Evolutionary conservation across 2,888 invertebrate genomes (phyloP), one percentile per base, ranked within the genome.

Genomic region (Scelioninae gen. 2): DNA sequence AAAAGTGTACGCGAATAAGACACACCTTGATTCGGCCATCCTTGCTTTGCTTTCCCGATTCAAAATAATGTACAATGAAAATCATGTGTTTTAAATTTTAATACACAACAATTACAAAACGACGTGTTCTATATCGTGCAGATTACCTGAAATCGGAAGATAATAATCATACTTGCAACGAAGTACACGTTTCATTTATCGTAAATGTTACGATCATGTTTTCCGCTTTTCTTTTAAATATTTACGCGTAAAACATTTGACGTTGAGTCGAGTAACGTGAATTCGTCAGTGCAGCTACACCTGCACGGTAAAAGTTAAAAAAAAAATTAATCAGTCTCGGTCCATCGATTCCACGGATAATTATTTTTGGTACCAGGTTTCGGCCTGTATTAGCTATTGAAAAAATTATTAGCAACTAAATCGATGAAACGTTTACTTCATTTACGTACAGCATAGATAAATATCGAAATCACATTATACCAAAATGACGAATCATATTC

Each of bases 71-170:
- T 71, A 58, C 64, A 64, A 71, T 71, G 22, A 16, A 57, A 50
- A 43, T 48, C 9, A 53, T 63, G 28, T 58, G 31, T 55, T 71
- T 45, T 10, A 48, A 63, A 58, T 57, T 71, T 71, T 63, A 64
- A 64, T 71, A 58, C 70, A 71, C 45, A 58, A 71, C 64, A 58
- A 64, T 65, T 71, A 71, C 64, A 65, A 71, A 65, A 71, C 39
- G 55, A 61, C 45, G 39, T 58, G 60, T 53, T 58, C 52, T 65
- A 33, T 35, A 19, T 71, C 39, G 53, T 65, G 71, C 58, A 71
- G 64, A 71, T 71, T 71, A 65, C 60, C 64, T 64, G 70, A 65
- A 71, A 65, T 60, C 28, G 52, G 64, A 65, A 64, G 45, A 53
- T 55, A 16, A 16, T 69, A 16, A 16, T 69, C 11, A 57, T 50